Base-by-base conservation (phyloP, 1,140 invertebrate species). In the Atta texana region DNA sequence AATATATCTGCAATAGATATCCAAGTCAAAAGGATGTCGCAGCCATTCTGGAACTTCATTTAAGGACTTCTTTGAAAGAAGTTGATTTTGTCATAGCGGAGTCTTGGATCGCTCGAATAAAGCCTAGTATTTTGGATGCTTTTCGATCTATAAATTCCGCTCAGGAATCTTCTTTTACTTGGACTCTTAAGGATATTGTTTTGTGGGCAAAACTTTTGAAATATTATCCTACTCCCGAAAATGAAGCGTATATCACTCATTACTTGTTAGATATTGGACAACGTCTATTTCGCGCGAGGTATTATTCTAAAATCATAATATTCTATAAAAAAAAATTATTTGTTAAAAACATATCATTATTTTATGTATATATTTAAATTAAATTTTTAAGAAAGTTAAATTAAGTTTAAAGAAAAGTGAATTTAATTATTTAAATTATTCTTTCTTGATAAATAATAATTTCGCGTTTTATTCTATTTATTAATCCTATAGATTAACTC, bases 111-210 rank as follows among this genome's bases (percentile, higher is more conserved):
- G 64, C 89, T 0, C 89, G 87, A 78, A 91, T 93, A 81, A 90
- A 91, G 0, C 76, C 92, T 3, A 90, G 82, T 12, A 92, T 95
- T 44, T 63, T 93, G 0, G 93, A 94, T 16, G 90, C 93, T 28
- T 91, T 94, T 18, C 88, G 89, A 71, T 87, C 87, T 16, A 91
- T 68, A 16, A 69, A 63, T 77, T 93, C 87, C 63, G 84, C 85
- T 76, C 69, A 88, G 16, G 90, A 92, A 31, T 91, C 85, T 34
- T 80, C 87, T 69, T 72, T 87, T 7, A 49, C 28, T 0, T 94
- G 92, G 92, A 93, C 90, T 4, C 87, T 92, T 0, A 93, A 92
- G 34, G 93, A 95, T 88, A 87, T 95, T 8, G 87, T 92, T 14
- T 80, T 88, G 1, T 95, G 95, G 95, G 91, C 93, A 0, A 90